Percentiles rank a stretch among this genome's conserved stretches.
Conservation (phyloP, 1,140 invertebrate species). For the Lerema accius region DNA sequence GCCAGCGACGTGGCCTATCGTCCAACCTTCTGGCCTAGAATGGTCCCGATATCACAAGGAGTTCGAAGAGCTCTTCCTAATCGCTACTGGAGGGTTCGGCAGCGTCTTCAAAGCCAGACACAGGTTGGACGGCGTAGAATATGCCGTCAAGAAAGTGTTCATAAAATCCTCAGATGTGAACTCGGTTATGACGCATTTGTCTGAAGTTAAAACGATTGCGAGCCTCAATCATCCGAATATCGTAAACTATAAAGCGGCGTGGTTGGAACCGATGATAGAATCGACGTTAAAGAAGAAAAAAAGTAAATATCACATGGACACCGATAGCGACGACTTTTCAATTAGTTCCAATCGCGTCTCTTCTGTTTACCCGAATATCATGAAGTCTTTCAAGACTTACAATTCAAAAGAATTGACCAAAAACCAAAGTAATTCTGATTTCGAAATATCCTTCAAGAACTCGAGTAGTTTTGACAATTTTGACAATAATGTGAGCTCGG, state of each 20-base stretch:
- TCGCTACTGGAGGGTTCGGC: constrained; percentile 91
- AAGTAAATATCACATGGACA: constrained; percentile 66
- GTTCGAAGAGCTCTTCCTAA: constrained; percentile 88
- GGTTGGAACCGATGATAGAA: constrained; percentile 87
- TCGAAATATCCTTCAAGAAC: constrained; percentile 68
- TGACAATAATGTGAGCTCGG: constrained; percentile 51
- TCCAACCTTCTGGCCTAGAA: constrained; percentile 68
- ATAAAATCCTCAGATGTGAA: constrained; percentile 85
- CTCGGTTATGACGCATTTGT: constrained; percentile 84
- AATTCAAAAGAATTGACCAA: constrained; percentile 70
- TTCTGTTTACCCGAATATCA: constrained; percentile 62
- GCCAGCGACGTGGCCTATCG: constrained; percentile 75
- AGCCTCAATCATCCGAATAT: constrained; percentile 91
- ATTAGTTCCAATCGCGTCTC: constrained; percentile 52
- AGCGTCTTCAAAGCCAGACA: constrained; percentile 84
- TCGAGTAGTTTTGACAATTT: constrained; percentile 51
- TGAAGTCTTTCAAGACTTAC: constrained; percentile 75
- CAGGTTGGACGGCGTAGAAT: constrained; percentile 88
- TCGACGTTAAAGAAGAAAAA: constrained; percentile 62
- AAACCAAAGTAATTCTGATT: constrained; percentile 64
- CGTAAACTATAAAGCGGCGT: constrained; percentile 92
- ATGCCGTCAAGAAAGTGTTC: constrained; percentile 92
- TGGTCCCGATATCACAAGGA: constrained; percentile 89
- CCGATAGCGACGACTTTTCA: constrained; percentile 64
- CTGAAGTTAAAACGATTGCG: constrained; percentile 91